phyloP scores from a whole-genome alignment of 1,140 invertebrate species.

The Lasioglossum albipes region DNA sequence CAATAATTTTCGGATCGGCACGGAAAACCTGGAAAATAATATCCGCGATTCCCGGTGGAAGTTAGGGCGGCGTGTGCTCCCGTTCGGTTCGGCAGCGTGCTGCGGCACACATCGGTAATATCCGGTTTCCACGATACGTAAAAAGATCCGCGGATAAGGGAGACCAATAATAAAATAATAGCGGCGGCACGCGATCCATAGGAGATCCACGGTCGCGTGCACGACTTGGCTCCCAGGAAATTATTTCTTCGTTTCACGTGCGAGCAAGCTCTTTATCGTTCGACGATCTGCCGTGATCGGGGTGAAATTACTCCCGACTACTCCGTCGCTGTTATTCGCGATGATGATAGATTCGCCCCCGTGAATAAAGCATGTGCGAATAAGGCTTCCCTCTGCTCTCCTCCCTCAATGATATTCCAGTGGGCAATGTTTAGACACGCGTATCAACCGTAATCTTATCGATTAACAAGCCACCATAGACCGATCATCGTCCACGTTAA shows the following conservation, averaged over 20 bases:
- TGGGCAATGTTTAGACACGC: not conserved
- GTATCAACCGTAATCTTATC: not conserved
- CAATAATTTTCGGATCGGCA: too few relatives aligned
- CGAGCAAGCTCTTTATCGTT: slow-evolving; percentile 36
- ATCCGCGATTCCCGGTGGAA: too few relatives aligned
- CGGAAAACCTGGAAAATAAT: too few relatives aligned
- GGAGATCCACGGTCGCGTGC: slow-evolving; percentile 43
- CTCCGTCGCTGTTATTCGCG: not conserved
- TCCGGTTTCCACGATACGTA: slow-evolving; percentile 54
- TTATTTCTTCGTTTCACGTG: slow-evolving; percentile 57
- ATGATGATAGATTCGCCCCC: slow-evolving; percentile 11
- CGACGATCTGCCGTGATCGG: slow-evolving; percentile 34
- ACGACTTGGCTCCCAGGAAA: slow-evolving; percentile 17
- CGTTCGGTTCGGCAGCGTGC: slow-evolving; percentile 43
- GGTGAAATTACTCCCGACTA: slow-evolving; percentile 25
- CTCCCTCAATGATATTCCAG: not conserved
- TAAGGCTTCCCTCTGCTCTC: not conserved
- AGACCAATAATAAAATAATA: slow-evolving; percentile 61
- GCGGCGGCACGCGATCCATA: slow-evolving; percentile 46
- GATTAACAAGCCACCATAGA: too few relatives aligned
- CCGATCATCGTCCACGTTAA: not conserved
- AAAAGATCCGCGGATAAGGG: slow-evolving; percentile 56
- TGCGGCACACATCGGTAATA: slow-evolving; percentile 42
- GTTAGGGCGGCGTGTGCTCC: too few relatives aligned
- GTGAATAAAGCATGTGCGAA: slow-evolving; percentile 9